Conservation (phyloP, 2,888 invertebrate genomes). For the Eupelmus urozonus region DNA sequence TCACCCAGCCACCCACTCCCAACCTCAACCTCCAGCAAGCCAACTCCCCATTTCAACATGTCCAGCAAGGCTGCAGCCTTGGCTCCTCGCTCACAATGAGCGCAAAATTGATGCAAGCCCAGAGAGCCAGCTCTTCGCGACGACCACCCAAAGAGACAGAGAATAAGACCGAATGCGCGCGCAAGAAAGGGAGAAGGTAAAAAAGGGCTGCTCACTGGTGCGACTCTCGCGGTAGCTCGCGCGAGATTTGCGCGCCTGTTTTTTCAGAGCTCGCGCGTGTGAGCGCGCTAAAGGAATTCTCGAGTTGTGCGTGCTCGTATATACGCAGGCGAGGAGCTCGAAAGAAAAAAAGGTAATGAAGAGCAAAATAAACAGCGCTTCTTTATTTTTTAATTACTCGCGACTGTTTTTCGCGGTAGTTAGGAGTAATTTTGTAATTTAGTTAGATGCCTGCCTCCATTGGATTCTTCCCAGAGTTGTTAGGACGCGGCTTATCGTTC, state of each 20-base stretch:
- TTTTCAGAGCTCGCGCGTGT: background rate
- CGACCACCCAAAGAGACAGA: constrained; percentile 57
- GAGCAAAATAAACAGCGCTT: background rate
- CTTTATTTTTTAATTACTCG: background rate
- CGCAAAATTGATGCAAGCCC: constrained; percentile 56
- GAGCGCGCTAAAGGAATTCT: constrained; percentile 25
- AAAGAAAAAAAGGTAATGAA: background rate
- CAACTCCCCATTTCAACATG: too few relatives aligned
- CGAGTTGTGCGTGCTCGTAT: background rate
- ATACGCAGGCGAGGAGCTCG: background rate
- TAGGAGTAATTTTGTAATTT: background rate
- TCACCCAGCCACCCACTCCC: too few relatives aligned
- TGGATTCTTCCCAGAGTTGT: background rate
- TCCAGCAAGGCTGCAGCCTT: constrained; percentile 53
- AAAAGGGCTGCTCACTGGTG: background rate
- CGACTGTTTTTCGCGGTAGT: background rate
- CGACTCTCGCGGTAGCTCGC: too few relatives aligned
- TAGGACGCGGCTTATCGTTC: background rate
- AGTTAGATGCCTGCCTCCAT: background rate
- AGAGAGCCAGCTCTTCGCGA: too few relatives aligned
- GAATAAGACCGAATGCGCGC: constrained; percentile 2
- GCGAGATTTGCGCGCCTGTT: too few relatives aligned
- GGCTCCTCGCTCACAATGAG: constrained; percentile 55
- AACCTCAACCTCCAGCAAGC: too few relatives aligned
- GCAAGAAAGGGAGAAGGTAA: background rate